phyloP scores from a whole-genome alignment of 1,140 invertebrate species.

The Drosophila pachea region DNA sequence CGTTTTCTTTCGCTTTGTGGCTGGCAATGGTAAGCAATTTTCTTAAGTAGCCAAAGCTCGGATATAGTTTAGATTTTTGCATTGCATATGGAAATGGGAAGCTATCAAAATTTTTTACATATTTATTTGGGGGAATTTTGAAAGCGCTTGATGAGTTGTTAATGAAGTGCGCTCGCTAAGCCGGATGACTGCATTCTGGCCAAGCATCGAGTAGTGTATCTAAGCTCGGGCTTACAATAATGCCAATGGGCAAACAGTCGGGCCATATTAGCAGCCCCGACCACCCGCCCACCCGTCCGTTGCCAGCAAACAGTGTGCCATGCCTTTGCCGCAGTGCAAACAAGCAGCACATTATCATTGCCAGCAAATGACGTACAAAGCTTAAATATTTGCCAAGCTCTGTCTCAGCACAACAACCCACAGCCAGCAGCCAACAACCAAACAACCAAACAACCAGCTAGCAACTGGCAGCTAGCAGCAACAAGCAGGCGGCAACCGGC shows the following conservation, averaged over 20 bases:
- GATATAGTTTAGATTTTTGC: slow-evolving; percentile 60
- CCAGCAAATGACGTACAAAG: slow-evolving; percentile 73
- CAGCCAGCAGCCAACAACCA: slow-evolving; percentile 41
- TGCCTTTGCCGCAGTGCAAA: slow-evolving; percentile 64
- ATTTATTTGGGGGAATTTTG: slow-evolving; percentile 11
- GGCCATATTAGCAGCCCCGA: slow-evolving; percentile 50
- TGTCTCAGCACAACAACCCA: slow-evolving; percentile 54
- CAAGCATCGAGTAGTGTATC: slow-evolving; percentile 4
- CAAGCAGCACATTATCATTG: slow-evolving; percentile 73
- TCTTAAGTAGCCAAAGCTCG: slow-evolving; percentile 65
- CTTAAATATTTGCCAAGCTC: slow-evolving; percentile 72
- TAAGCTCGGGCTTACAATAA: slow-evolving; percentile 52
- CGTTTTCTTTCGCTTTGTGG: slow-evolving; percentile 47
- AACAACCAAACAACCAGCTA: slow-evolving; percentile 37
- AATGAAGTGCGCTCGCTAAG: slow-evolving; percentile 65
- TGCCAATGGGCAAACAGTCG: slow-evolving; percentile 69
- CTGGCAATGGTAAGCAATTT: slow-evolving; percentile 64
- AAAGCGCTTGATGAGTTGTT: slow-evolving; percentile 50
- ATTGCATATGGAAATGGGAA: slow-evolving; percentile 63
- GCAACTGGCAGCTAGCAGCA: slow-evolving; percentile 17
- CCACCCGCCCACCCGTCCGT: neutral
- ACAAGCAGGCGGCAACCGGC: slow-evolving; percentile 16
- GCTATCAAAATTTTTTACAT: slow-evolving; percentile 28
- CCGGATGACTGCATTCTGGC: slow-evolving; percentile 35
- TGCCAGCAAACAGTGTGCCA: slow-evolving; percentile 42